Percentiles rank a stretch among this genome's conserved stretches.
phyloP scores from a whole-genome alignment of 2,888 invertebrate genomes.

The Aleiodes leptofemur region DNA sequence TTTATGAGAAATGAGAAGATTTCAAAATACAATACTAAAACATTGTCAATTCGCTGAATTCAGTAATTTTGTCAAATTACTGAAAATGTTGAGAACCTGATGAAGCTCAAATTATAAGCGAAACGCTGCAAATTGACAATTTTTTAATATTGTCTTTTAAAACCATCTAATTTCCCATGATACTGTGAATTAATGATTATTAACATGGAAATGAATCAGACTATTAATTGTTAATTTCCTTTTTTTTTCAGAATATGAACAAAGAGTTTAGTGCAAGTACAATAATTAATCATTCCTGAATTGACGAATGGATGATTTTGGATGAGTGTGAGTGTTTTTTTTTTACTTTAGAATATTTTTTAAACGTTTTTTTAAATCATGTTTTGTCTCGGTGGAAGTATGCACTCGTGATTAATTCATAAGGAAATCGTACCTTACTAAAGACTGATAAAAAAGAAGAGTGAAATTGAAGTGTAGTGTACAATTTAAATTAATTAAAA shows the following conservation, averaged over 20 bases:
- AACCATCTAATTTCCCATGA: too few relatives aligned
- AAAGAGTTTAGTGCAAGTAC: constrained; percentile 23
- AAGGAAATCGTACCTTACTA: constrained; percentile 23
- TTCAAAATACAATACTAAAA: too few relatives aligned
- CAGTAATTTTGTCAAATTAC: too few relatives aligned
- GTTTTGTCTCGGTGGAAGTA: not conserved
- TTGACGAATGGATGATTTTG: constrained; percentile 1
- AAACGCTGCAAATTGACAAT: too few relatives aligned
- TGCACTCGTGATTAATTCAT: constrained; percentile 11
- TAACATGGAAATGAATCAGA: too few relatives aligned
- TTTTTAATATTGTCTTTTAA: too few relatives aligned
- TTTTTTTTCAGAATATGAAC: constrained; percentile 55
- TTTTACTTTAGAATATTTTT: constrained; percentile 15
- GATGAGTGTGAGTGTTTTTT: constrained; percentile 11
- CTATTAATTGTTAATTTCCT: not conserved
- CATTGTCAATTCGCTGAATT: too few relatives aligned
- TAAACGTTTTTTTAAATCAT: constrained; percentile 3
- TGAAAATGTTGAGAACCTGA: too few relatives aligned
- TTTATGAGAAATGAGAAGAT: too few relatives aligned
- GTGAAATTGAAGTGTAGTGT: constrained; percentile 1
- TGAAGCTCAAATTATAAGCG: too few relatives aligned
- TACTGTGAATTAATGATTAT: too few relatives aligned
- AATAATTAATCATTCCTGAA: constrained; percentile 11
- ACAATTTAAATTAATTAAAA: constrained; percentile 5
- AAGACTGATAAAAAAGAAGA: constrained; percentile 19